These are phyloP conservation scores for Bombus superbus DNA, from an alignment of 1,140 invertebrate genomes.

Conservation along the genomic window DNA sequence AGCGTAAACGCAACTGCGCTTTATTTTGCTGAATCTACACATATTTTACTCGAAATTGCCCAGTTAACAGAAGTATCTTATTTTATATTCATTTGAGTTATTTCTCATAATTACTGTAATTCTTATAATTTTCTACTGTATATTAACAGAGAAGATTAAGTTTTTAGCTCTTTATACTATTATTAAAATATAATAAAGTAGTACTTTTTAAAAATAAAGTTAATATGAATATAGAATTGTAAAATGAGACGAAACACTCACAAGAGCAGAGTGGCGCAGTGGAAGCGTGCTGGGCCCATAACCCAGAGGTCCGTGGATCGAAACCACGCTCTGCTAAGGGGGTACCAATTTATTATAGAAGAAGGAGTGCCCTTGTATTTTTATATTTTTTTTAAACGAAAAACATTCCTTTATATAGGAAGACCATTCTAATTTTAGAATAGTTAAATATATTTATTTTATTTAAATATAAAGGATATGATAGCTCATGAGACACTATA, in stretches of 20 bases:
- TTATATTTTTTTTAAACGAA: background rate
- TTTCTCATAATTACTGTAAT: background rate
- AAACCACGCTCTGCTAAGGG: conserved; percentile 94
- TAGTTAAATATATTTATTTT: too few species aligned
- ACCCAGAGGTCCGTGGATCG: conserved; percentile 98
- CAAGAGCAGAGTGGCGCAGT: conserved; percentile 96
- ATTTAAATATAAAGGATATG: too few species aligned
- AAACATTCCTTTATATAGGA: background rate
- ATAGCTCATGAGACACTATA: background rate
- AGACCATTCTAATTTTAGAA: background rate
- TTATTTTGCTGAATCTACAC: background rate
- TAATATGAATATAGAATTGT: background rate
- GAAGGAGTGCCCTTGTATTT: background rate
- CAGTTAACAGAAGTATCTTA: background rate
- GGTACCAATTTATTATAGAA: background rate
- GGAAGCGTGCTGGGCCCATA: conserved; percentile 99
- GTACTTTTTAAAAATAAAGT: background rate
- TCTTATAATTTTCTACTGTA: too few species aligned
- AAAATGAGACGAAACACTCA: accelerated
- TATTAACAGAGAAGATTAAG: too few species aligned
- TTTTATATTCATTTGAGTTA: background rate
- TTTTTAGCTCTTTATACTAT: background rate
- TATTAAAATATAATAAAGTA: too few species aligned
- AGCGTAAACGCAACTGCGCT: background rate
- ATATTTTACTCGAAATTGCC: background rate